A percentile compares a stretch with the other conserved stretches of the same genome.
These are phyloP conservation scores for Apoderus coryli DNA, from an alignment of 2,888 invertebrate genomes.

Conservation along the genomic window DNA sequence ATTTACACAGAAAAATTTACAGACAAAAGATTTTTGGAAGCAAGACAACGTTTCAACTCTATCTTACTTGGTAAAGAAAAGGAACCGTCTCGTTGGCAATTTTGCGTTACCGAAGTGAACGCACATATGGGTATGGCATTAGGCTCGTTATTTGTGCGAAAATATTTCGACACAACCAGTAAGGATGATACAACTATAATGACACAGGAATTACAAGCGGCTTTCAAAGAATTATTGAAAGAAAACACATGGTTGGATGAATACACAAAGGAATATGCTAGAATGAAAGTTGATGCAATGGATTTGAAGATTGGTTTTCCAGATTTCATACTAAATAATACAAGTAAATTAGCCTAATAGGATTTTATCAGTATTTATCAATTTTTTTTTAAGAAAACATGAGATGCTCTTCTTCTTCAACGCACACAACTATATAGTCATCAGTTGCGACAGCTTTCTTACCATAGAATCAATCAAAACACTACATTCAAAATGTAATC, in stretches of 20 bases:
- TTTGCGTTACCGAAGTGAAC: slow-evolving; percentile 73
- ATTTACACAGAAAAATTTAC: no score
- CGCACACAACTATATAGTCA: no score
- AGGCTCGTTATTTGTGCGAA: slow-evolving; percentile 78
- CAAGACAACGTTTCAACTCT: slow-evolving; percentile 69
- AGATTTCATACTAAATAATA: slow-evolving; percentile 64
- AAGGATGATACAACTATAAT: slow-evolving; percentile 76
- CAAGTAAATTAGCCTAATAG: slow-evolving; percentile 40
- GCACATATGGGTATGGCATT: slow-evolving; percentile 42
- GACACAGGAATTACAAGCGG: slow-evolving; percentile 71
- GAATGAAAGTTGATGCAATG: slow-evolving; percentile 74
- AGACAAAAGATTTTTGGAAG: slow-evolving; percentile 68
- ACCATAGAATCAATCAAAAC: no score
- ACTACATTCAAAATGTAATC: no score
- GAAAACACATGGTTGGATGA: slow-evolving; percentile 75
- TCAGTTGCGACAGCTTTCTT: no score
- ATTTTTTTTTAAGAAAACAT: no score
- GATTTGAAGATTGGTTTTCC: slow-evolving; percentile 84
- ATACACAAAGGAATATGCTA: slow-evolving; percentile 67
- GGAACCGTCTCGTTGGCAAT: slow-evolving; percentile 79
- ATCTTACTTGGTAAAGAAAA: slow-evolving; percentile 64
- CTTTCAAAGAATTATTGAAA: slow-evolving; percentile 67
- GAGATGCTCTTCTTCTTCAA: no score
- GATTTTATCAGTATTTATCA: no score
- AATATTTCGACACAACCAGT: slow-evolving; percentile 81